Base-by-base conservation (phyloP, 2,113 vertebrate species). In the Phaethornis superciliosus region DNA sequence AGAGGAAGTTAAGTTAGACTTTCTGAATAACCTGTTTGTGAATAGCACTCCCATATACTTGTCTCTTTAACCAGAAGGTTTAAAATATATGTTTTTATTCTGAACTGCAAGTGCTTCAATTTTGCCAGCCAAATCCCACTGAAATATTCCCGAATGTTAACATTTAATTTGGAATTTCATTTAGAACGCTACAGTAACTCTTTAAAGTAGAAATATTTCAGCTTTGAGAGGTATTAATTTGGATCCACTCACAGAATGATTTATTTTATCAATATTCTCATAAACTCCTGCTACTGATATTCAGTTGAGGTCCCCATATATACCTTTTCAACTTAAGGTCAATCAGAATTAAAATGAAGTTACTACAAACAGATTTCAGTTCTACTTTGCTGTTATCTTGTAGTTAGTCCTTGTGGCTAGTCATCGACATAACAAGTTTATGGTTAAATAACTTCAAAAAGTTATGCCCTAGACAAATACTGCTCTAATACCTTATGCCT, bases 81-180 rank as follows among this genome's bases (percentile, higher is more conserved):
- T 87, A 86, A 95, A 95, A 77, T 15, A 35, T 5, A 42, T 47
- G 60, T 63, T 70, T 90, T 94, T 91, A 79, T 88, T 94, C 44
- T 91, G 65, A 91, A 65, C 37, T 74, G 28, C 3, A 6, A 94
- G 33, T n/a, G 55, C 71, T 85, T 82, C 62, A 74, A 27, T 90
- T 91, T 72, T 82, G 44, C 22, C 64, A 88, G 46, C 17, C 64
- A 90, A 78, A 91, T 76, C 51, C n/a, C 59, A 78, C 33, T 49
- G 52, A 91, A 93, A 85, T 78, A 72, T 56, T 85, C 52, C 33
- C 24, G 35, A 77, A 76, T 74, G 85, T 69, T 69, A 87, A 62
- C 44, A 87, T 70, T 62, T 64, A 11, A 49, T 54, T 79, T 79
- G 49, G 56, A 67, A 6, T 42, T 60, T 24, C 27, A 47, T 46